phyloP scores from a whole-genome alignment of 2,888 invertebrate species.

The Linyphia triangularis region DNA sequence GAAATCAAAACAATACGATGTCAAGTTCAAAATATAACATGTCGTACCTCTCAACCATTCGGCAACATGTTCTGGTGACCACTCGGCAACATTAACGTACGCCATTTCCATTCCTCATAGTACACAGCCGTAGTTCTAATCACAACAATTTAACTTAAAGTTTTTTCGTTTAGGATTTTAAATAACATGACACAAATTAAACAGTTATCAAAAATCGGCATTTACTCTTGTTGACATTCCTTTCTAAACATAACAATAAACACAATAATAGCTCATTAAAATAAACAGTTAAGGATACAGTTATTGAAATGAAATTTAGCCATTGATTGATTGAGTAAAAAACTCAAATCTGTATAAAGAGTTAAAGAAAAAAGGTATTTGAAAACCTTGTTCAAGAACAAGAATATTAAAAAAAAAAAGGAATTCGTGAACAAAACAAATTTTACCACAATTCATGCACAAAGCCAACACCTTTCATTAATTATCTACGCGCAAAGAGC shows the following conservation, averaged over 20 bases:
- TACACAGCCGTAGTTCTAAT: not conserved
- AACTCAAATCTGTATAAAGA: no score
- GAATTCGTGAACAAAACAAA: no score
- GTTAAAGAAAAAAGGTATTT: no score
- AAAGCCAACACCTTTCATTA: no score
- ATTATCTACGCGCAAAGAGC: no score
- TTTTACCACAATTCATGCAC: no score
- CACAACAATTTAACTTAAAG: slow-evolving; percentile 17
- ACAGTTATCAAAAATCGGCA: slow-evolving; percentile 2
- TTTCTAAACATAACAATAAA: slow-evolving; percentile 19
- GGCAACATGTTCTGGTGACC: slow-evolving; percentile 93
- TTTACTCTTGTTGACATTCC: slow-evolving; percentile 45
- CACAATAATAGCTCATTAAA: slow-evolving; percentile 49
- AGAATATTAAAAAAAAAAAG: no score
- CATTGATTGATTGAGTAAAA: no score
- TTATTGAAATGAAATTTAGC: no score
- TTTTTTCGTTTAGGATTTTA: not conserved
- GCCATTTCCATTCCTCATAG: slow-evolving; percentile 83
- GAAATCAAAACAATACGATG: not conserved
- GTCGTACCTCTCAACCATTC: slow-evolving; percentile 91
- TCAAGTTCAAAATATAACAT: slow-evolving; percentile 34
- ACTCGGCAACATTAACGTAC: slow-evolving; percentile 91
- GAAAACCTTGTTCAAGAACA: no score
- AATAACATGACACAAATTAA: slow-evolving; percentile 2
- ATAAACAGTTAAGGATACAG: slow-evolving; percentile 13